Conservation (phyloP, 2,797 vertebrate species). For the Cheirogaleus major region DNA sequence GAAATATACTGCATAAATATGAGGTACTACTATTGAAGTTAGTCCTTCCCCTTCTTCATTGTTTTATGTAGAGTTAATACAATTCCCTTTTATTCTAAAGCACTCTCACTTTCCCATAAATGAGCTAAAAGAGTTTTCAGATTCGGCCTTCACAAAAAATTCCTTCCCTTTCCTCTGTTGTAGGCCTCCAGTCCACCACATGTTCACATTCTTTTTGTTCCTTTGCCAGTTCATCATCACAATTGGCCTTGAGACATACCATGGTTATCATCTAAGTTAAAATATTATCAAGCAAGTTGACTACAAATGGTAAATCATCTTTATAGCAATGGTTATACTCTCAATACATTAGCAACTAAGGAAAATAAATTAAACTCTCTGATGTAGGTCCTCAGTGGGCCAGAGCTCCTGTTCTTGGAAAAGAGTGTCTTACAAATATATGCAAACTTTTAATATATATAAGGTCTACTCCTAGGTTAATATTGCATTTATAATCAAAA, state of each 20-base stretch:
- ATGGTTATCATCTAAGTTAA: slow-evolving; percentile 73
- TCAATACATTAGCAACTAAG: slow-evolving; percentile 65
- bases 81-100: background rate
- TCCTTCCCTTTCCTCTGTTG: slow-evolving; percentile 47
- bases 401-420: slow-evolving; percentile 28
- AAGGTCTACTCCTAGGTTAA: background rate
- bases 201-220: slow-evolving; percentile 6
- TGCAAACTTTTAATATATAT: slow-evolving; percentile 35
- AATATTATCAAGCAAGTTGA: slow-evolving; percentile 73
- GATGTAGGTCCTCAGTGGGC: slow-evolving; percentile 3
- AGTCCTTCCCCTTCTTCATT: background rate
- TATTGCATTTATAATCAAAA: slow-evolving; percentile 51
- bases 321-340: slow-evolving; percentile 36
- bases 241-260: slow-evolving; percentile 58
- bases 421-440: background rate
- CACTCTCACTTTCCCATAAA: background rate
- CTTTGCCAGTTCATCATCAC: slow-evolving; percentile 73
- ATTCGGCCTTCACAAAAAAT: background rate
- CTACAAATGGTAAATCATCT: slow-evolving; percentile 67
- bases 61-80: background rate
- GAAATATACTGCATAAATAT: slow-evolving; percentile 12
- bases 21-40: slow-evolving; percentile 30
- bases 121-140: slow-evolving; percentile 1
- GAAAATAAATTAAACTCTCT: slow-evolving; percentile 37
- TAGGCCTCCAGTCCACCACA: background rate